Percentiles rank a stretch among this genome's conserved stretches.
Conservation (phyloP, 2,888 invertebrate genomes). For the Leptarthrus brevirostris region DNA sequence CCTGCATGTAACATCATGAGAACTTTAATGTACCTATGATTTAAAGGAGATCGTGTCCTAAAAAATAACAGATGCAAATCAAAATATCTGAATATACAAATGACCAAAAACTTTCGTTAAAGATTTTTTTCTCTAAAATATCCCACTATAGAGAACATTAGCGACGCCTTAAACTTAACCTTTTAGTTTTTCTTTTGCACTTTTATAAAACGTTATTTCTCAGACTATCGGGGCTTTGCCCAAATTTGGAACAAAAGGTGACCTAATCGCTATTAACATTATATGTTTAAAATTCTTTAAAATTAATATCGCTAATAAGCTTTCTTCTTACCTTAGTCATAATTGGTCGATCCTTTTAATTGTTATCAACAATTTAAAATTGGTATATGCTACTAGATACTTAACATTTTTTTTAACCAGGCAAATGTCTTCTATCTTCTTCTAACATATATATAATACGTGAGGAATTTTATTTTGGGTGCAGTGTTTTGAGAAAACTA, state of each 20-base stretch:
- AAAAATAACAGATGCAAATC: too few relatives aligned
- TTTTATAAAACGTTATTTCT: slow-evolving; percentile 15
- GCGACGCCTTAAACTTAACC: too few relatives aligned
- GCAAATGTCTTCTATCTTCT: slow-evolving; percentile 45
- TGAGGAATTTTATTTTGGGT: too few relatives aligned
- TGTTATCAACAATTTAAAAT: slow-evolving; percentile 13
- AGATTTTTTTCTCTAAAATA: background rate
- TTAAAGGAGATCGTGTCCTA: too few relatives aligned
- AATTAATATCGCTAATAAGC: slow-evolving; percentile 68
- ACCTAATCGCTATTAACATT: slow-evolving; percentile 49
- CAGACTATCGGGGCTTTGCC: slow-evolving; percentile 11
- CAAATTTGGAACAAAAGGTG: slow-evolving; percentile 30
- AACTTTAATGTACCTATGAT: too few relatives aligned
- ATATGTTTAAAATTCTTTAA: slow-evolving; percentile 57
- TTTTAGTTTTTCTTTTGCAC: too few relatives aligned
- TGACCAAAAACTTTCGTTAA: slow-evolving; percentile 32
- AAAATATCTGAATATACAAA: too few relatives aligned
- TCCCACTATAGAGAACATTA: too few relatives aligned
- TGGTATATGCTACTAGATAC: background rate
- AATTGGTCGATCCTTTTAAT: slow-evolving; percentile 52
- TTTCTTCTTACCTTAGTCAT: slow-evolving; percentile 57
- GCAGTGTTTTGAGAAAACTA: too few relatives aligned
- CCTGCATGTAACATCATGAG: too few relatives aligned
- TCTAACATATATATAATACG: too few relatives aligned
- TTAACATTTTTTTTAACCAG: slow-evolving; percentile 40